phyloP scores from a whole-genome alignment of 2,888 invertebrate species.

The Phragmatobia fuliginosa region DNA sequence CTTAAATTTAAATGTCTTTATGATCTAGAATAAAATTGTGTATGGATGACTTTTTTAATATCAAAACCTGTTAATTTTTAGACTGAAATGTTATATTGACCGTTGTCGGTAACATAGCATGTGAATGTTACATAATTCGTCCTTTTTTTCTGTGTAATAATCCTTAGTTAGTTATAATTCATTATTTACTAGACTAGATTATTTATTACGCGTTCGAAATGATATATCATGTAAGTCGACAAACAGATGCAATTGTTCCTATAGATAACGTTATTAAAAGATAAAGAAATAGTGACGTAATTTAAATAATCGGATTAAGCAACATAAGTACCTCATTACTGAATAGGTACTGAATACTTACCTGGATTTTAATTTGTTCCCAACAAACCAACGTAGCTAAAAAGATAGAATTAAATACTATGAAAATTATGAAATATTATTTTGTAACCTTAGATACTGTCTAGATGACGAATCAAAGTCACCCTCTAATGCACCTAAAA shows the following conservation, averaged over 20 bases:
- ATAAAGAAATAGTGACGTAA: constrained; percentile 41
- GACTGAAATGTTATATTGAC: background rate
- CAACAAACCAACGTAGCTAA: constrained; percentile 13
- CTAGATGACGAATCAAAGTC: constrained; percentile 64
- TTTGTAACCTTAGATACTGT: constrained; percentile 51
- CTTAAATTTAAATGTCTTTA: too few species aligned
- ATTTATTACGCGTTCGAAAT: background rate
- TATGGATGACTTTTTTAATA: background rate
- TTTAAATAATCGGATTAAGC: constrained; percentile 35
- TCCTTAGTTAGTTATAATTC: background rate
- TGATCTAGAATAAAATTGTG: too few species aligned
- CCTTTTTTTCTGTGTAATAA: background rate
- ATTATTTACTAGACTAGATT: background rate
- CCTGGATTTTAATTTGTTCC: constrained; percentile 19
- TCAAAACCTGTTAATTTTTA: background rate
- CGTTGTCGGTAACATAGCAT: background rate
- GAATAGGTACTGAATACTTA: constrained; percentile 24
- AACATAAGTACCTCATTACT: constrained; percentile 12
- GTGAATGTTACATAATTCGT: background rate
- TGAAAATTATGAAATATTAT: constrained; percentile 21
- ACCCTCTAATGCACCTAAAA: constrained; percentile 55
- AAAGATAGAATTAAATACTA: constrained; percentile 8
- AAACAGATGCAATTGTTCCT: constrained; percentile 7
- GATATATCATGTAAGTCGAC: background rate
- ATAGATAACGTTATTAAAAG: constrained; percentile 26